Evolutionary conservation across 1,140 invertebrate species (phyloP).

Genomic region (Adoxophyes honmai): DNA sequence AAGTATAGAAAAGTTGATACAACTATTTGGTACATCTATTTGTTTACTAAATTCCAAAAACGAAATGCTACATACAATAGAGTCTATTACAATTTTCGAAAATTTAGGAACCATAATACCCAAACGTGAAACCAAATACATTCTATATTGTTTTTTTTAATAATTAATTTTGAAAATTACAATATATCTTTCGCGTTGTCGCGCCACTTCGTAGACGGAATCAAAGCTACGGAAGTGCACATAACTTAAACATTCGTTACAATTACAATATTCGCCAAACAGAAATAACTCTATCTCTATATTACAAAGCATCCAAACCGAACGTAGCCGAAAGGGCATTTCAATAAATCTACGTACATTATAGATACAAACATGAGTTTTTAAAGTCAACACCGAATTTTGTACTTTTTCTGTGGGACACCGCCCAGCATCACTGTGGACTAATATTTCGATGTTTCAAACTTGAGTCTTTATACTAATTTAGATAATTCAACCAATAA

Average conservation of each 20-base stretch:
- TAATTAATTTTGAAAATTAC: constrained; percentile 74
- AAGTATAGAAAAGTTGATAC: constrained; percentile 74
- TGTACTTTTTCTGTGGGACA: constrained; percentile 70
- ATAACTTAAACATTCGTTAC: constrained; percentile 59
- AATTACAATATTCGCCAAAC: constrained; percentile 57
- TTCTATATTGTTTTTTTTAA: constrained; percentile 68
- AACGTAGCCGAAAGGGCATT: constrained; percentile 62
- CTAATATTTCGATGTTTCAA: constrained; percentile 74
- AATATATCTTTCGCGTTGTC: constrained; percentile 64
- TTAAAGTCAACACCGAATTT: constrained; percentile 73
- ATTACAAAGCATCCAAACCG: constrained; percentile 59
- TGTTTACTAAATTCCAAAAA: constrained; percentile 70
- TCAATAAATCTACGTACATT: constrained; percentile 69
- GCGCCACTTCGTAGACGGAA: constrained; percentile 72
- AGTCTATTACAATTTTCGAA: constrained; percentile 76
- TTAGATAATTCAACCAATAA: constrained; percentile 73
- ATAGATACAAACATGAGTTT: constrained; percentile 68
- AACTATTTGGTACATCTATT: constrained; percentile 74
- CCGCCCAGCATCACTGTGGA: constrained; percentile 69
- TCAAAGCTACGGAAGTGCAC: constrained; percentile 67
- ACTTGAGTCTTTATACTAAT: constrained; percentile 67
- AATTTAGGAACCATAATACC: constrained; percentile 78
- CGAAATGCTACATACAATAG: constrained; percentile 73
- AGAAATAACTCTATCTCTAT: constrained; percentile 68
- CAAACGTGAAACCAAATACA: constrained; percentile 72